Percentiles rank a stretch among this genome's conserved stretches.
Conservation (phyloP, 2,888 invertebrate species). For the Tortrix viridana region DNA sequence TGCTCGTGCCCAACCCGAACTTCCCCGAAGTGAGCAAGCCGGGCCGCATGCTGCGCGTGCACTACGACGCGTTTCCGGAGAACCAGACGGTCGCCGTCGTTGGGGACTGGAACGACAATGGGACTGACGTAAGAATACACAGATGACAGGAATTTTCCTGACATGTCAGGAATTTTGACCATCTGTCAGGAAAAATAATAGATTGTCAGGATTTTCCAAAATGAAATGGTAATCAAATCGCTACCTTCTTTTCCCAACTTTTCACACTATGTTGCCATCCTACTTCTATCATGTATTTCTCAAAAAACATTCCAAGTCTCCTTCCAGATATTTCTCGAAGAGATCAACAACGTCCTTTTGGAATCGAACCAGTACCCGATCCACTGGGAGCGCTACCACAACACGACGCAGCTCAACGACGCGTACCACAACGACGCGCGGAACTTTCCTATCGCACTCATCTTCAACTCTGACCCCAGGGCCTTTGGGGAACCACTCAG, state of each 20-base stretch:
- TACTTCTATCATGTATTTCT: not conserved
- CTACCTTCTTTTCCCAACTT: not conserved
- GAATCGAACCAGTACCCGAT: conserved; percentile 84
- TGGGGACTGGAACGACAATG: conserved; percentile 84
- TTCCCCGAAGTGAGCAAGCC: conserved; percentile 88
- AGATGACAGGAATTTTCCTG: no score
- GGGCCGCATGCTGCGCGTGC: conserved; percentile 84
- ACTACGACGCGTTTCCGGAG: conserved; percentile 76
- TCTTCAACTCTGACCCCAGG: conserved; percentile 84
- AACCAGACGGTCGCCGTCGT: conserved; percentile 88
- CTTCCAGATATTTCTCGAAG: conserved; percentile 85
- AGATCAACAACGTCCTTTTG: conserved; percentile 85
- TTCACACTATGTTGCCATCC: no score
- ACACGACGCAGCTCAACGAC: conserved; percentile 87
- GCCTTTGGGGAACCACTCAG: conserved; percentile 74
- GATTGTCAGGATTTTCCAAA: no score
- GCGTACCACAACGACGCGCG: conserved; percentile 87
- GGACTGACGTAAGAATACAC: conserved; percentile 70
- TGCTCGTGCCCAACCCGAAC: conserved; percentile 90
- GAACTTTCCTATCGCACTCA: conserved; percentile 88
- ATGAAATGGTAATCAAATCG: no score
- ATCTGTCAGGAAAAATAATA: no score
- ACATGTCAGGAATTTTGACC: no score
- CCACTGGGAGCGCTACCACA: conserved; percentile 86
- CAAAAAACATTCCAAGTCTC: not conserved